Conservation (phyloP, 2,113 vertebrate genomes). For the Mesocricetus auratus region DNA sequence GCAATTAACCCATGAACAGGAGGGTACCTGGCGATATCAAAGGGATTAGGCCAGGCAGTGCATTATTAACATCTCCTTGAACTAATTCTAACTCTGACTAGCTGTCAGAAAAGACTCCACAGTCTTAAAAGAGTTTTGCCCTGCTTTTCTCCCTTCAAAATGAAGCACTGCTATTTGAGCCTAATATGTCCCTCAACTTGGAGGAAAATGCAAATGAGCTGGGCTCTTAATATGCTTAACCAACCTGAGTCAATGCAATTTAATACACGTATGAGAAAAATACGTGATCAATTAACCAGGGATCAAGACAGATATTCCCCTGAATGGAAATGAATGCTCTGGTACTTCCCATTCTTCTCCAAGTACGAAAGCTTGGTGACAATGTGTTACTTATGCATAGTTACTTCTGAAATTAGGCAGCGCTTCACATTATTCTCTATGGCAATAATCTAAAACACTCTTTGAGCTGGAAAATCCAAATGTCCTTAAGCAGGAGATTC, state of each 20-base stretch:
- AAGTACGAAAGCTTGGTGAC: conserved; percentile 79
- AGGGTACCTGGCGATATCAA: conserved; percentile 95
- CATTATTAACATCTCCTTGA: conserved; percentile 94
- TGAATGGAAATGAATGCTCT: conserved; percentile 82
- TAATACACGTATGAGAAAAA: conserved; percentile 76
- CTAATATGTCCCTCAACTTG: conserved; percentile 83
- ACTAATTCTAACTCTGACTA: conserved; percentile 93
- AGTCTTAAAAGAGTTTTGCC: conserved; percentile 85
- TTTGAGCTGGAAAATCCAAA: conserved; percentile 83
- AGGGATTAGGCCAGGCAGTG: conserved; percentile 92
- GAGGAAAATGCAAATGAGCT: conserved; percentile 88
- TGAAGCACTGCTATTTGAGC: conserved; percentile 84
- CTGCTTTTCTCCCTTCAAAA: conserved; percentile 83
- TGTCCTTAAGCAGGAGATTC: conserved; percentile 75
- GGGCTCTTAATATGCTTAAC: conserved; percentile 84
- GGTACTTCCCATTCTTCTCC: conserved; percentile 77
- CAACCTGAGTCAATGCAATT: conserved; percentile 75
- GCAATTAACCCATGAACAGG: conserved; percentile 98
- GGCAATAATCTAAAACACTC: conserved; percentile 80
- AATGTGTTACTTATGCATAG: conserved; percentile 74
- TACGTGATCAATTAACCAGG: conserved; percentile 86
- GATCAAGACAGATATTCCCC: conserved; percentile 80
- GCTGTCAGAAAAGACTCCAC: conserved; percentile 91
- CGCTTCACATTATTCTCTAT: conserved; percentile 55
- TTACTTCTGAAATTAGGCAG: conserved; percentile 76